Base-by-base conservation (phyloP, 2,888 invertebrate species). In the Acronicta aceris region DNA sequence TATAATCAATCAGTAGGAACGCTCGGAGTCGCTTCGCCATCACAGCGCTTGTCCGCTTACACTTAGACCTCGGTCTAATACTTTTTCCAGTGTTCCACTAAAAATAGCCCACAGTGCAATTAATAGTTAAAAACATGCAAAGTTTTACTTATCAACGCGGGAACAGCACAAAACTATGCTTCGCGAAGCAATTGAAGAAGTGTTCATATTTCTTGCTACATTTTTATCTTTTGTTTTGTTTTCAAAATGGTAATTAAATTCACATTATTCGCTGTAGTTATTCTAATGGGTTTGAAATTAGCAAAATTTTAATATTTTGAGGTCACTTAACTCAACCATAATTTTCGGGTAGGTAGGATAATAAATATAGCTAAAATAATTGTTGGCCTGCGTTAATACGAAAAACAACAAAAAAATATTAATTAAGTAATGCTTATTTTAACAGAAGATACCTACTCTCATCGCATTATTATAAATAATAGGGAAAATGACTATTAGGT, bases 61-160 rank as follows among this genome's bases (percentile, higher is more conserved):
- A 30, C n/a, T 38, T 48, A 16, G 8, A 16, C 42, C 40, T 17
- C 15, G 9, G n/a, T 15, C 10, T 30, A 33, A 8, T 10, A 41
- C 46, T 17, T n/a, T 45, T 64, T 3, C 4, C 9, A 46, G 9
- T 17, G 59, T 65, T 58, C 40, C 38, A 54, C 58, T 52, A 40
- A 49, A 55, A 71, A 69, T 64, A 55, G 47, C 46, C 40, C 65
- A 64, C 59, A 62, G 40, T 51, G 66, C 53, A 68, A 75, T 78
- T 80, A 72, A 65, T 78, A 80, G 75, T 67, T 60, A 63, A 38
- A 33, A 59, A 73, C 78, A 78, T 80, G 81, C 78, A 42, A 76
- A 72, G 42, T 55, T 59, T 59, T 58, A 58, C 58, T 78, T 75
- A 69, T 78, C 69, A 59, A 38, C 38, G 9, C 16, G 54, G 51